These are phyloP conservation scores for Imbricaverruca yamaguchii DNA, from an alignment of 2,888 invertebrate genomes.

Conservation along the genomic window DNA sequence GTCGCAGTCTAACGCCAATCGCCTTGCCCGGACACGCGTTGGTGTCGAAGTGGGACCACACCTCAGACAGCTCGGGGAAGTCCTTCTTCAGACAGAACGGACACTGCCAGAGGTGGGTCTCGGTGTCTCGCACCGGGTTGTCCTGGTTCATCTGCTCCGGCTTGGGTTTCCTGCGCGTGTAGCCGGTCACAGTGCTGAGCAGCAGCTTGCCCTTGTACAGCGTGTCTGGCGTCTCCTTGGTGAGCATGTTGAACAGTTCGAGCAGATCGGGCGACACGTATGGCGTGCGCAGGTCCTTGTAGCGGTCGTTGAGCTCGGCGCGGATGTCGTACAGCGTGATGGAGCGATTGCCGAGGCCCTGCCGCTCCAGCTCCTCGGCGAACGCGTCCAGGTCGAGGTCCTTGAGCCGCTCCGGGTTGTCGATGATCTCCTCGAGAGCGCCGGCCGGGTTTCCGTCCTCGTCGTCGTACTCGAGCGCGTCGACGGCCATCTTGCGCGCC, in stretches of 20 bases:
- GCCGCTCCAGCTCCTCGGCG: slow-evolving; percentile 91
- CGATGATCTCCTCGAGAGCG: slow-evolving; percentile 93
- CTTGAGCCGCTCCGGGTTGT: slow-evolving; percentile 51
- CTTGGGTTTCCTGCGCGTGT: slow-evolving; percentile 79
- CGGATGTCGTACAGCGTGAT: slow-evolving; percentile 95
- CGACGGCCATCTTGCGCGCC: slow-evolving; percentile 99
- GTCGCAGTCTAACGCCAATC: slow-evolving; percentile 74
- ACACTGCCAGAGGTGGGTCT: slow-evolving; percentile 93
- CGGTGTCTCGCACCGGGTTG: slow-evolving; percentile 89
- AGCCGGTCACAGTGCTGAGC: slow-evolving; percentile 66
- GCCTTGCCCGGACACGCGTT: slow-evolving; percentile 88
- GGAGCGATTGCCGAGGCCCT: slow-evolving; percentile 53
- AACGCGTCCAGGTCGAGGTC: slow-evolving; percentile 97
- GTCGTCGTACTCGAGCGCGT: slow-evolving; percentile 96
- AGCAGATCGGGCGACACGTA: slow-evolving; percentile 74
- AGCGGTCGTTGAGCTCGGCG: slow-evolving; percentile 86
- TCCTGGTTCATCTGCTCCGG: slow-evolving; percentile 91
- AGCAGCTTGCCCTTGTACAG: slow-evolving; percentile 87
- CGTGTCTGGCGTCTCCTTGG: slow-evolving; percentile 91
- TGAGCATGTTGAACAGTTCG: slow-evolving; percentile 87
- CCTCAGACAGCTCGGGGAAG: slow-evolving; percentile 91
- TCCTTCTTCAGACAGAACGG: slow-evolving; percentile 94
- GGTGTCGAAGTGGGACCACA: slow-evolving; percentile 97
- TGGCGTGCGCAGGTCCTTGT: slow-evolving; percentile 75
- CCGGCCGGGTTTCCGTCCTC: slow-evolving; percentile 72